Percentiles rank a stretch among this genome's conserved stretches.
Evolutionary conservation across 2,113 vertebrate genomes (phyloP).

Genomic region (Oreochromis niloticus): DNA sequence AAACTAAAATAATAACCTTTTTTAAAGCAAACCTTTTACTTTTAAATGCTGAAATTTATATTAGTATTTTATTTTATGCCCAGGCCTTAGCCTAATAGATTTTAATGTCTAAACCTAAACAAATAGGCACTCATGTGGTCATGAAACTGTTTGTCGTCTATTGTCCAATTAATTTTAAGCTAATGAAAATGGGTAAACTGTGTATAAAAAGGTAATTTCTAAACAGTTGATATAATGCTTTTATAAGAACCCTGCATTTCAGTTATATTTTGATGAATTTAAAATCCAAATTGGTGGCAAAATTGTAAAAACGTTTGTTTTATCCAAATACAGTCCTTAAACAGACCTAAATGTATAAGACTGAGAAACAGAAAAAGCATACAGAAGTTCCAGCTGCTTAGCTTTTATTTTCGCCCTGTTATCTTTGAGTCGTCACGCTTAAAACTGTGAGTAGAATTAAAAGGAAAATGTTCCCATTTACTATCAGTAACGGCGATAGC

Average conservation of each 20-base stretch:
- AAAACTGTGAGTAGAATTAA: background rate
- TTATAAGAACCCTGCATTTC: background rate
- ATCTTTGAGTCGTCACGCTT: accelerated
- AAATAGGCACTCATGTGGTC: background rate
- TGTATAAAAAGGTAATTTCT: background rate
- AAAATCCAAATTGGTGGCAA: background rate
- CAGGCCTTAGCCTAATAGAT: background rate
- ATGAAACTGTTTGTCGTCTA: background rate
- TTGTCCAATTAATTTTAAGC: background rate
- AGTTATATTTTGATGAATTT: background rate
- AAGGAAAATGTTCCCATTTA: background rate
- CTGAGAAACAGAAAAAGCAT: background rate
- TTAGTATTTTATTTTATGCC: background rate
- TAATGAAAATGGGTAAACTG: background rate
- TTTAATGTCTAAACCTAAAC: background rate
- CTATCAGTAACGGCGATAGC: background rate
- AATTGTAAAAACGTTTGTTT: background rate
- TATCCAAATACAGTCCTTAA: background rate
- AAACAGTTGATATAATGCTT: background rate
- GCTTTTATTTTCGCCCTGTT: background rate
- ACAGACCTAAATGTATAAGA: background rate
- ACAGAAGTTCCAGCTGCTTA: background rate
- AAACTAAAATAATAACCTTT: background rate
- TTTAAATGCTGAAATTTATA: background rate
- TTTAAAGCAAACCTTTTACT: background rate